Base-by-base conservation (phyloP, 2,113 vertebrate genomes). In the Chaetodon auriga region DNA sequence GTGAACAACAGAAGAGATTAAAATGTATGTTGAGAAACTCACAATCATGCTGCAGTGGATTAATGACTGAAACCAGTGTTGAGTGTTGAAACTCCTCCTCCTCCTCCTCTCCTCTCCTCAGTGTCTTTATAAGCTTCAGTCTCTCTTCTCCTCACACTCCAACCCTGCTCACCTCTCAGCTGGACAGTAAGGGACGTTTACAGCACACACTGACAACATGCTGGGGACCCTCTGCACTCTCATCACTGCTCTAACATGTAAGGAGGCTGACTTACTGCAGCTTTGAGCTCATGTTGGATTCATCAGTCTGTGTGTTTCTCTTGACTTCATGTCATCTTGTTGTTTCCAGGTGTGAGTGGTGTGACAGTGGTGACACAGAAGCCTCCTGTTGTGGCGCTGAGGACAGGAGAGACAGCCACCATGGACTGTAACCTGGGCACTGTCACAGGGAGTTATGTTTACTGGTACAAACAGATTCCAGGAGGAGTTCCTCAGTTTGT, bases 391-490 rank as follows among this genome's bases (percentile, higher is more conserved):
- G 38, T 90, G 85, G 43, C 78, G 2, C 36, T 80, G 78, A 90
- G 14, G 41, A 83, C 10, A 68, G 83, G 79, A 82, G 62, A 77
- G 43, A 84, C 69, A n/a, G 85, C 51, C 80, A 80, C 73, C 60
- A 75, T 91, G 61, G 54, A 82, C 69, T 92, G 85, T 74, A 88
- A 89, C 65, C 57, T 87, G 35, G 73, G 75, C 15, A 82, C 51
- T 23, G 75, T 46, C 25, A 69, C 46, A n/a, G n/a, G n/a, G n/a
- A n/a, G n/a, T 30, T 30, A 30, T 30, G 30, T 3, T 30, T 3
- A 30, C 0, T 91, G 85, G 87, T 89, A 87, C 18, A 92, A 92
- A 81, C 91, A 92, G 84, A 80, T 81, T 84, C 88, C 81, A 55
- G 83, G 86, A 66, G 81, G 62, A 82, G 68, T 38, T 55, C 63